phyloP scores from a whole-genome alignment of 2,888 invertebrate genomes.

The Linnaemya vulpina region DNA sequence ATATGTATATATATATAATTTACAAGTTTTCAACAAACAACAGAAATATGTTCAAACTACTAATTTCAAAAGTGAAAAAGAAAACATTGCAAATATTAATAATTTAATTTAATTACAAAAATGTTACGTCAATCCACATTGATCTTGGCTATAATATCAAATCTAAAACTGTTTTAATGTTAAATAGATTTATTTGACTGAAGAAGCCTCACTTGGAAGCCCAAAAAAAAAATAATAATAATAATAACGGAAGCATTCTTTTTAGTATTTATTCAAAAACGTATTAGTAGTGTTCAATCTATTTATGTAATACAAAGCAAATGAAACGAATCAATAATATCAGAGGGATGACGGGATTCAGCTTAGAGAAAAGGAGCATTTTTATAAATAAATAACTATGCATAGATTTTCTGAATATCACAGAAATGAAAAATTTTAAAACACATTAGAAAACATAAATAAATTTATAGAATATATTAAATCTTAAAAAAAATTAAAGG shows the following conservation, averaged over 20 bases:
- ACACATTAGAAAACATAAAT: slow-evolving; percentile 27
- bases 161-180: background rate
- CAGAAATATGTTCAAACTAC: slow-evolving; percentile 32
- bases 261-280: slow-evolving; percentile 7
- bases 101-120: background rate
- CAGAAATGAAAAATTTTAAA: slow-evolving; percentile 60
- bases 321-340: slow-evolving; percentile 12
- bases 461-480: slow-evolving; percentile 50
- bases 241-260: slow-evolving; percentile 65
- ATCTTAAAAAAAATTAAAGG: slow-evolving; percentile 48
- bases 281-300: background rate
- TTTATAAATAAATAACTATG: slow-evolving; percentile 35
- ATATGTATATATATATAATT: slow-evolving; percentile 29
- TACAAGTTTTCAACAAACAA: slow-evolving; percentile 55
- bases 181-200: slow-evolving; percentile 17
- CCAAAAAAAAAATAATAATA: too few relatives aligned
- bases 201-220: slow-evolving; percentile 63
- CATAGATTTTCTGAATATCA: slow-evolving; percentile 69
- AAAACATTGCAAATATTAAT: slow-evolving; percentile 15
- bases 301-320: slow-evolving; percentile 30
- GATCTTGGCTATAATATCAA: slow-evolving; percentile 5
- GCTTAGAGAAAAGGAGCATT: background rate
- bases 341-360: background rate
- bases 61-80: background rate
- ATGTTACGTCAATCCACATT: slow-evolving; percentile 4